Evolutionary conservation across 2,797 vertebrate genomes (phyloP).

Genomic region (Nannoperca obscura): DNA sequence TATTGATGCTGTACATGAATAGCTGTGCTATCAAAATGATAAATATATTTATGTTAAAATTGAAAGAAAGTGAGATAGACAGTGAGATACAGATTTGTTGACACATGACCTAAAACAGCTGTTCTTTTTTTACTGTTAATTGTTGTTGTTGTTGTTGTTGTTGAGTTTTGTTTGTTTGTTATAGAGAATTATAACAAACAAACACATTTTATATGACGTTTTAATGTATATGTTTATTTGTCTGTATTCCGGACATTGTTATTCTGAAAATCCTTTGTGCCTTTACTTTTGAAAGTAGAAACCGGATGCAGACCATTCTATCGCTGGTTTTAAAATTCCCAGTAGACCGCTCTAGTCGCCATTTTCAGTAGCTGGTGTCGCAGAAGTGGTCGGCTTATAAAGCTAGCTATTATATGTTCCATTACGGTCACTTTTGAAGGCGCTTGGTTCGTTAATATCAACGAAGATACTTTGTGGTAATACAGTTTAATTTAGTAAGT

Average conservation of each 20-base stretch:
- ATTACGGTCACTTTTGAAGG: not conserved
- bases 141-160: not conserved
- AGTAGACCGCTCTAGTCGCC: conserved; percentile 41
- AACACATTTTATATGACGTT: not conserved
- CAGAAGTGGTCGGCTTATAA: not conserved
- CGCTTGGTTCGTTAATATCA: not conserved
- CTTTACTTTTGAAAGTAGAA: conserved; percentile 34
- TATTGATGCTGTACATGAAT: not conserved
- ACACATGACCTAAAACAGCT: not conserved
- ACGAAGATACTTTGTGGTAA: not conserved
- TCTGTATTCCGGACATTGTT: not conserved
- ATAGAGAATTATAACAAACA: not conserved
- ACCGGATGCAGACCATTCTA: conserved; percentile 24
- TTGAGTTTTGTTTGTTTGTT: not conserved
- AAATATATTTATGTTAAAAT: not conserved
- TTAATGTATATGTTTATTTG: not conserved
- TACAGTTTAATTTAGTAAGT: not conserved
- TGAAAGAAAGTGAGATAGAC: not conserved
- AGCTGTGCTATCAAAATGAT: not conserved
- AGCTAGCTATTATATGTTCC: not conserved
- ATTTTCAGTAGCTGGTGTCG: conserved; percentile 56
- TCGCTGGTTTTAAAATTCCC: conserved; percentile 22
- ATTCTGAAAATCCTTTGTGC: conserved; percentile 32
- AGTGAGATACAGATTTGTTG: not conserved
- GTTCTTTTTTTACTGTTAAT: not conserved